phyloP scores from a whole-genome alignment of 2,113 vertebrate species.

The Tupaia chinensis region DNA sequence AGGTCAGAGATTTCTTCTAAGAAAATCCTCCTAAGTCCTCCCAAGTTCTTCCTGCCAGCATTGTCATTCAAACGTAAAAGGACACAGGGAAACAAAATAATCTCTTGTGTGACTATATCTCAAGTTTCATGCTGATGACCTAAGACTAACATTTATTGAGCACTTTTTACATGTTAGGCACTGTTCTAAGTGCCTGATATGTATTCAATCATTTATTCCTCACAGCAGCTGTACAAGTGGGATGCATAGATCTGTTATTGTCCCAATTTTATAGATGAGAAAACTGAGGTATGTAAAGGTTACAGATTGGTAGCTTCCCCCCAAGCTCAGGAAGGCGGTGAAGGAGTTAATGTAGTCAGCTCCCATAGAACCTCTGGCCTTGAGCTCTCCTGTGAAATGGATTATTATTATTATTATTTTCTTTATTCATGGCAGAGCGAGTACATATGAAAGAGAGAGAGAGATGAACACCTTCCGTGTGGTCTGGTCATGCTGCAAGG shows the following conservation, averaged over 20 bases:
- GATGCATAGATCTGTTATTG: not conserved
- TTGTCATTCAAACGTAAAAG: constrained; percentile 42
- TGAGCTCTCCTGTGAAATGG: not conserved
- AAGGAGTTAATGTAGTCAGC: not conserved
- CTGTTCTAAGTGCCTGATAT: not conserved
- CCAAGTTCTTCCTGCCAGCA: not conserved
- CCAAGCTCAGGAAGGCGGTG: not conserved
- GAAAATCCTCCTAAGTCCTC: not conserved
- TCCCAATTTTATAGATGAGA: not conserved
- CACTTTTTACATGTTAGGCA: not conserved
- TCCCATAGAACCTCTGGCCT: not conserved
- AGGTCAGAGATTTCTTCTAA: not conserved
- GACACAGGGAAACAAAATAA: constrained; percentile 35
- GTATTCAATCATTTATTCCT: not conserved
- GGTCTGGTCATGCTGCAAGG: too few species aligned
- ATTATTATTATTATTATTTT: too few species aligned
- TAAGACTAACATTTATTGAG: not conserved
- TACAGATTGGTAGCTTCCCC: not conserved
- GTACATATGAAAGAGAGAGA: too few species aligned
- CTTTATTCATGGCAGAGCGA: too few species aligned
- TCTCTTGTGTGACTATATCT: not conserved
- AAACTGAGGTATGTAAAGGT: not conserved
- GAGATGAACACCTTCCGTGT: too few species aligned
- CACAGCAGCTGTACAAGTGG: not conserved
- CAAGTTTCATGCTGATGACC: not conserved